Base-by-base conservation (phyloP, 2,888 invertebrate species). In the Teleiodes luculella region DNA sequence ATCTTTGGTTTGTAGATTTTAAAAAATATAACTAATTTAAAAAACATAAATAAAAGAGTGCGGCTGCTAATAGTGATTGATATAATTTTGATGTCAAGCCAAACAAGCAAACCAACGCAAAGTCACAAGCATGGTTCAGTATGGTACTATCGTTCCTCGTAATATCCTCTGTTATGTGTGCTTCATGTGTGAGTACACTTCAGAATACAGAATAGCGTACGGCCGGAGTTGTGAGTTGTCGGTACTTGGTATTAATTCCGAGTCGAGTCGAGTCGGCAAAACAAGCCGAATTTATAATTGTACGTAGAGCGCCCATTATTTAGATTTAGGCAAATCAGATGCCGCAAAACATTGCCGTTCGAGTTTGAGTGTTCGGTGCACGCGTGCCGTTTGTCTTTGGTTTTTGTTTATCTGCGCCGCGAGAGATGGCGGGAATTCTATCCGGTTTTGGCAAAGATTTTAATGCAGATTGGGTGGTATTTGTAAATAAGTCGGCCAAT, bases 311-410 rank as follows among this genome's bases (percentile, higher is more conserved):
- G 64, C 62, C 79, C 81, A 79, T 87, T 86, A 87, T 87, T 88
- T 87, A 87, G 86, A 86, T 86, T 84, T 84, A 85, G 74, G 83
- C 80, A 86, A 87, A 86, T 86, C 80, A 79, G 76, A 65, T 58
- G 66, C 68, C 58, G 70, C 82, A 84, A 86, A 85, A 85, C 86
- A 85, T 79, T 72, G 83, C 79, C 16, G 48, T 7, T 13, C 8
- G 43, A 43, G 43, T 43, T 43, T 10, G 24, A 43, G 28, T 43
- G 43, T 43, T 49, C 24, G 31, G 28, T 7, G 10, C 49, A 49
- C 49, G 49, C 49, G 49, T 49, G 49, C 49, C 49, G 28, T 49
- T 37, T 28, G 49, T 49, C 49, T 37, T 49, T 11, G 36, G 13
- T 36, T 49, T 49, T 49, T 49, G 36, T 24, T 43, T 11, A 33